A percentile compares a stretch with the other conserved stretches of the same genome.
Evolutionary conservation across 2,797 vertebrate genomes (phyloP).

Genomic region (Arvicola amphibius): DNA sequence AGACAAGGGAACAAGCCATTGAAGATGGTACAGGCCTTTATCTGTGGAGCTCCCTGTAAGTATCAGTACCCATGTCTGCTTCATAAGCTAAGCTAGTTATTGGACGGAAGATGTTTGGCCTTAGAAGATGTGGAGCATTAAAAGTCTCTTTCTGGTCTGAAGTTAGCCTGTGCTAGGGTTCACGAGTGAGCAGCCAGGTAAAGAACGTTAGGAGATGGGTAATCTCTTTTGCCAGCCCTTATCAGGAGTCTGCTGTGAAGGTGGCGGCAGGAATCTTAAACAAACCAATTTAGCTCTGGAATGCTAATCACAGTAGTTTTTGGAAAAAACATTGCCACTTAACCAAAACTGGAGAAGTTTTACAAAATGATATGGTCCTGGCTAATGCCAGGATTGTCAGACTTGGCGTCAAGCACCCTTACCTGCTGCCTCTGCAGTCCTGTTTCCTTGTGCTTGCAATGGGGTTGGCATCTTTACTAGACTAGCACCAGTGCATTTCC

Average conservation of each 20-base stretch:
- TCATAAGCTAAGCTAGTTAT: not conserved
- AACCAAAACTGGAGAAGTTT: not conserved
- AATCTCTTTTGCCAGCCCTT: not conserved
- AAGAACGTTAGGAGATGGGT: not conserved
- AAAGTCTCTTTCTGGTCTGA: not conserved
- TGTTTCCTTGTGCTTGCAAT: not conserved
- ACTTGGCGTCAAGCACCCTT: not conserved
- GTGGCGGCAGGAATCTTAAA: not conserved
- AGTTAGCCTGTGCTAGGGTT: not conserved
- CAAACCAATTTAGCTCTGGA: not conserved
- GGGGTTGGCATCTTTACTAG: not conserved
- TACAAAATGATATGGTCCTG: not conserved
- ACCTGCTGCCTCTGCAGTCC: not conserved
- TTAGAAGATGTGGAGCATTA: no score
- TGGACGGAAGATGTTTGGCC: not conserved
- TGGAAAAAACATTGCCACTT: not conserved
- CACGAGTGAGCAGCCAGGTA: not conserved
- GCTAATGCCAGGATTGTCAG: not conserved
- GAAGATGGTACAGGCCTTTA: not conserved
- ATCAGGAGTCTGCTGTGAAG: not conserved
- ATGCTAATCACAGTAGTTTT: not conserved
- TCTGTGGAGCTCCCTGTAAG: not conserved
- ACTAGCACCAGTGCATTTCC: not conserved
- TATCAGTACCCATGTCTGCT: not conserved
- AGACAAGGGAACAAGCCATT: not conserved